Base-by-base conservation (phyloP, 30 jellyfish, hydroid and myxozoan genomes). In the Rhopilema esculentum region DNA sequence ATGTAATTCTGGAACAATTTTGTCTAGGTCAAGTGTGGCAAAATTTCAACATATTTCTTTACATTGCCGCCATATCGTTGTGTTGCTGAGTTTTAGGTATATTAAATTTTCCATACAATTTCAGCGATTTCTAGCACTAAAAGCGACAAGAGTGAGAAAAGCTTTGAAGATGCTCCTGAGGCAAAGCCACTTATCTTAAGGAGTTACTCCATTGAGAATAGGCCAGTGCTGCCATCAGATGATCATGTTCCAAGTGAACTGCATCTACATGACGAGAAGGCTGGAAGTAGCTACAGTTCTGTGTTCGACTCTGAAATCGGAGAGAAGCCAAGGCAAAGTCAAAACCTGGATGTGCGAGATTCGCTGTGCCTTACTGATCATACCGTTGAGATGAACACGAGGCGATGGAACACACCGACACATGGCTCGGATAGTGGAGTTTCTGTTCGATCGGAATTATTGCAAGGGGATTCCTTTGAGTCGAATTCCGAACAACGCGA, bases 361-460 rank as follows among this genome's bases (percentile, higher is more conserved):
- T 69, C 85, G 0, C 1, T 83, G 52, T 48, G 81, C 70, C 66
- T 63, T 18, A 24, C 20, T 62, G 90, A 80, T 26, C 81, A 79
- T 0, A 73, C 33, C 1, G 75, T 21, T 19, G 31, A 29, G 16
- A 17, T 48, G 24, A 65, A 32, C 69, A 33, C 66, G 4, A 31
- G 73, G 26, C 27, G 82, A 33, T 80, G 90, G 90, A 67, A 80
- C 27, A 26, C 48, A 22, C 90, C 62, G n/a, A 80, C 82, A 1
- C 90, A 80, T 49, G 90, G 90, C 8, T 80, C 90, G 12, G 90
- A 80, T 25, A 80, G 90, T 27, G 90, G 90, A 0, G 90, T 80
- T 29, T 80, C 90, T 21, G 90, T 80, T 18, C 90, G 75, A 19
- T 80, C 90, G 63, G 90, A 64, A 19, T 49, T 65, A 21, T 57